Evolutionary conservation across 1,140 invertebrate genomes (phyloP), one percentile per base, ranked within the genome.

Genomic region (Procambarus virginalis): DNA sequence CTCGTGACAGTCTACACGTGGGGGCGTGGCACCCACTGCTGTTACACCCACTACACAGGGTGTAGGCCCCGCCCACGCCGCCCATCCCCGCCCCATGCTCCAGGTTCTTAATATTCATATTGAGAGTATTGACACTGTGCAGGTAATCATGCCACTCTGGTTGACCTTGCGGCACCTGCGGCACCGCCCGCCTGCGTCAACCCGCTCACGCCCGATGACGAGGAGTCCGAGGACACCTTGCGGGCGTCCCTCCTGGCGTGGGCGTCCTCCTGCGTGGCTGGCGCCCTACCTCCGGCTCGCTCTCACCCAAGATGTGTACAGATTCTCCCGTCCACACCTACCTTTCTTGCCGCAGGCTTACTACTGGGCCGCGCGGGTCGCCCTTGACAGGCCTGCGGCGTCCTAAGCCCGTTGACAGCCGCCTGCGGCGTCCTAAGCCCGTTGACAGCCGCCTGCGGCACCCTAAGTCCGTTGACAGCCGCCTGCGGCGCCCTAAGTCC

Each of bases 121-220:
- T 84, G 49, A 84, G 64, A 84, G 48, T 22, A 73, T 84, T 73
- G 49, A 49, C 73, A 84, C 73, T 55, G 51, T 8, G 51, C 64
- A 84, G 82, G 64, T 73, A 73, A 20, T 80, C 2, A 17, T 17
- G 55, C 55, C 55, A 58, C 55, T 9, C 55, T 9, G 1, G 55
- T 9, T 58, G 55, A 8, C 10, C 60, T 17, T 64, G 60, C 60
- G 78, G 68, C 68, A 48, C 17, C 14, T 45, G 77, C 2, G 58
- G 46, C 9, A 55, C 34, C 8, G 79, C 77, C n/a, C 51, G 83
- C 87, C 6, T 60, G 75, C 46, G 86, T 83, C 20, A 80, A 89
- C n/a, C 86, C 86, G 58, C 87, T 89, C 3, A 89, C 55, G 8
- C 87, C 87, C 12, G 87, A 89, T 5, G 87, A 89, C 34, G 87